Percentiles rank a stretch among this genome's conserved stretches.
Conservation (phyloP, 1,140 invertebrate genomes). For the Arctopsyche grandis region DNA sequence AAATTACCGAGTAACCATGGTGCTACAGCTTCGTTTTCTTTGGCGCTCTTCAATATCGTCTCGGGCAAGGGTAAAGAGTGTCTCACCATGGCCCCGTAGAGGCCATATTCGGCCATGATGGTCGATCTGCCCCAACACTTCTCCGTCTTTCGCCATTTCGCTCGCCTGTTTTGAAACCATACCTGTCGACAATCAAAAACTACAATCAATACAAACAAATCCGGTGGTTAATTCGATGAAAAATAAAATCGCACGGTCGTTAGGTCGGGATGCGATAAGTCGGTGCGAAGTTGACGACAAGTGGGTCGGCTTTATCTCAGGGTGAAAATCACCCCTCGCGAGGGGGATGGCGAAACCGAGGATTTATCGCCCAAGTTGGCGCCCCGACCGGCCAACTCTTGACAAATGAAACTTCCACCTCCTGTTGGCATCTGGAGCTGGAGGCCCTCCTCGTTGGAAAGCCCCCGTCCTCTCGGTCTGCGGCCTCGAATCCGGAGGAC, state of each 20-base stretch:
- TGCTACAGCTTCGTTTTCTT: conserved; percentile 93
- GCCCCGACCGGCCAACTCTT: conserved; percentile 24
- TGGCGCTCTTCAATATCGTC: conserved; percentile 95
- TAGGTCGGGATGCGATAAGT: conserved; percentile 9
- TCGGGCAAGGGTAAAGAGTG: conserved; percentile 97
- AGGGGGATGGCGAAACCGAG: conserved; percentile 26
- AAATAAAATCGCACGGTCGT: background rate
- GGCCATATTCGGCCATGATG: conserved; percentile 99
- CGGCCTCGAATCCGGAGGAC: conserved; percentile 1
- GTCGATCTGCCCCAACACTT: conserved; percentile 99
- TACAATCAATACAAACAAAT: background rate
- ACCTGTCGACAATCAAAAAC: conserved; percentile 74
- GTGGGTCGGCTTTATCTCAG: background rate
- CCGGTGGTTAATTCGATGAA: background rate
- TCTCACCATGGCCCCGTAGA: conserved; percentile 99
- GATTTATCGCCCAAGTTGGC: conserved; percentile 40
- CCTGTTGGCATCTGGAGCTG: conserved; percentile 41
- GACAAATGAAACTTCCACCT: conserved; percentile 42
- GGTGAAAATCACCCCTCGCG: background rate
- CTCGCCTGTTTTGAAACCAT: conserved; percentile 98
- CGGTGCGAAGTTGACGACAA: background rate
- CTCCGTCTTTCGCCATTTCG: conserved; percentile 99
- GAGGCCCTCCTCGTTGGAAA: background rate
- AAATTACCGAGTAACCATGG: conserved; percentile 95
- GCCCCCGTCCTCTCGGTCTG: background rate